Conservation (phyloP, 2,113 vertebrate species). For the Pogonocichla stellata region DNA sequence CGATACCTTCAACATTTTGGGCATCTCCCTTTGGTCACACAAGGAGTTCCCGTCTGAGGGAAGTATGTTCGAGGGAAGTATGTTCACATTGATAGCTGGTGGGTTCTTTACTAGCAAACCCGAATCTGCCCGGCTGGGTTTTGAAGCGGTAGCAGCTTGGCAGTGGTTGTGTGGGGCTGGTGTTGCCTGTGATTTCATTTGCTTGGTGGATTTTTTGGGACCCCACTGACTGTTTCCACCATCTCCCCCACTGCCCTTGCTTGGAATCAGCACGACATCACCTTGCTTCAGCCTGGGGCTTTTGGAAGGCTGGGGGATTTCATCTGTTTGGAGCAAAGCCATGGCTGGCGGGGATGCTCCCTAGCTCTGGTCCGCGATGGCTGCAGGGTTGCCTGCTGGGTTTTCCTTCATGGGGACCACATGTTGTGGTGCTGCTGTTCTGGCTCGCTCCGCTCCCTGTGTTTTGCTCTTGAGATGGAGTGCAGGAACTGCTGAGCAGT, state of each 20-base stretch:
- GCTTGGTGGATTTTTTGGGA: neutral
- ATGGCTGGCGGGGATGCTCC: fast-evolving
- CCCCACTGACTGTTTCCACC: neutral
- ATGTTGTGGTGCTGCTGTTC: constrained; percentile 11
- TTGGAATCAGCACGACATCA: fast-evolving
- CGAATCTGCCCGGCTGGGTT: neutral
- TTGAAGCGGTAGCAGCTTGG: neutral
- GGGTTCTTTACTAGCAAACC: neutral
- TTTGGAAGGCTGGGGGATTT: neutral
- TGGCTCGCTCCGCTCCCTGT: fast-evolving
- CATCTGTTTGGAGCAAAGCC: neutral
- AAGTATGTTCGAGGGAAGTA: neutral
- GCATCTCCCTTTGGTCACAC: neutral
- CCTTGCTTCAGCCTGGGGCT: neutral
- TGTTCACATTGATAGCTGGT: fast-evolving
- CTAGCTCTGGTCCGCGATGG: fast-evolving
- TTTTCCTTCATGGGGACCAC: neutral
- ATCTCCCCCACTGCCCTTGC: neutral
- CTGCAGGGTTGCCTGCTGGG: neutral
- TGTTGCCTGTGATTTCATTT: neutral
- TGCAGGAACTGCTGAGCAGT: neutral
- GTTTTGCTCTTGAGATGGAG: fast-evolving
- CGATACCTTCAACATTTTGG: neutral
- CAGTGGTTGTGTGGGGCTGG: neutral
- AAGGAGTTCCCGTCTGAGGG: neutral